A percentile compares a stretch with the other conserved stretches of the same genome.
Conservation (phyloP, 1,140 invertebrate genomes). For the Globodera rostochiensis region DNA sequence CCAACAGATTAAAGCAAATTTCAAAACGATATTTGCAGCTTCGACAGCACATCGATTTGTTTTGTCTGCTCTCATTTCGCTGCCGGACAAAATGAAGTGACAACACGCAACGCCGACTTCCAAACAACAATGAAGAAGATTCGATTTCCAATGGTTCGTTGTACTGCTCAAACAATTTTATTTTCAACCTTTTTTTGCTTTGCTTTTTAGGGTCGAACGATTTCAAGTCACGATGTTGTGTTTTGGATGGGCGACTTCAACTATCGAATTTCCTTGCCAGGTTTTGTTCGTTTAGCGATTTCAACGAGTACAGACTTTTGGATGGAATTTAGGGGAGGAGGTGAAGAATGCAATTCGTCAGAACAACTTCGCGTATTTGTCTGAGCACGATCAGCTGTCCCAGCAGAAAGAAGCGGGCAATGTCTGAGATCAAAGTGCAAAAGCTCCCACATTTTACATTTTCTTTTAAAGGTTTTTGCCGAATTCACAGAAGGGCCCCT, state of each 20-base stretch:
- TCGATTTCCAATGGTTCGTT: slow-evolving; percentile 81
- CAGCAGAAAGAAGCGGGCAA: slow-evolving; percentile 68
- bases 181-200: not conserved
- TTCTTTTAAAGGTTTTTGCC: slow-evolving; percentile 81
- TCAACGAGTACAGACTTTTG: not conserved
- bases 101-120: slow-evolving; percentile 92
- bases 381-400: slow-evolving; percentile 85
- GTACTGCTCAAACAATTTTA: not conserved
- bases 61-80: slow-evolving; percentile 99
- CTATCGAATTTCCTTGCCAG: slow-evolving; percentile 92
- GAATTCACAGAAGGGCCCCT: slow-evolving; percentile 90
- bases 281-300: slow-evolving; percentile 60
- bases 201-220: slow-evolving; percentile 73
- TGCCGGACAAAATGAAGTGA: slow-evolving; percentile 93
- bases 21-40: not conserved
- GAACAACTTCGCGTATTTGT: slow-evolving; percentile 78
- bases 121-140: slow-evolving; percentile 90
- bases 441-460: not conserved
- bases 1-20: slow-evolving; percentile 66
- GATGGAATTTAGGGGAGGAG: slow-evolving; percentile 72
- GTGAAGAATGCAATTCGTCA: slow-evolving; percentile 81
- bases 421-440: slow-evolving; percentile 54
- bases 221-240: slow-evolving; percentile 94
- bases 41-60: slow-evolving; percentile 71
- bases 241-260: slow-evolving; percentile 99